These are phyloP conservation scores for Drosophila parabipectinata DNA, from an alignment of 1,140 invertebrate species.

Conservation along the genomic window DNA sequence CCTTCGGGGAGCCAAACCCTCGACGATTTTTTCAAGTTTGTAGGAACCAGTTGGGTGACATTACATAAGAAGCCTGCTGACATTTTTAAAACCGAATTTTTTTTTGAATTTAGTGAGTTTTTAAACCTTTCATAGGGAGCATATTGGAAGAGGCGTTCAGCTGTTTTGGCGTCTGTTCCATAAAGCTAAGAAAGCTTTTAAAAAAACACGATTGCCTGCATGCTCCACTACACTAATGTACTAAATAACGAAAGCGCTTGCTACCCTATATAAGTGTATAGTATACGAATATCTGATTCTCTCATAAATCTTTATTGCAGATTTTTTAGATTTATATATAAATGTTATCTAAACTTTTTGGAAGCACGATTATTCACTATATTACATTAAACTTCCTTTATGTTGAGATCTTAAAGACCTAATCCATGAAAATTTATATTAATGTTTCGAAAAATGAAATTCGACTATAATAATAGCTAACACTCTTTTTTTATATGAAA, in stretches of 20 bases:
- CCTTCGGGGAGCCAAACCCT: neutral
- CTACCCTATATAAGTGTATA: neutral
- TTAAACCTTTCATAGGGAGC: neutral
- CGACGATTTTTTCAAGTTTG: neutral
- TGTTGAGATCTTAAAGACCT: too few species aligned
- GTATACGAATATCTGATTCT: too few species aligned
- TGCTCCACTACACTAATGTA: neutral
- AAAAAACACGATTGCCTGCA: neutral
- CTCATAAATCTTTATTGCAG: too few species aligned
- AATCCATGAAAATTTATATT: too few species aligned
- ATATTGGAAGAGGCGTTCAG: neutral
- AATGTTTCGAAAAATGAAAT: too few species aligned
- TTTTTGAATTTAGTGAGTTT: neutral
- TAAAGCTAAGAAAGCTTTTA: constrained; percentile 11
- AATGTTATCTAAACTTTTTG: too few species aligned
- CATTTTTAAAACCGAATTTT: constrained; percentile 4
- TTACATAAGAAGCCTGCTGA: constrained; percentile 19
- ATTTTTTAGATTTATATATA: too few species aligned
- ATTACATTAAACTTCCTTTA: too few species aligned
- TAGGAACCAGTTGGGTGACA: neutral
- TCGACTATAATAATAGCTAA: too few species aligned
- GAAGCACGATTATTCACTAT: too few species aligned
- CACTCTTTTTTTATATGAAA: too few species aligned
- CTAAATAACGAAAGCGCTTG: neutral
- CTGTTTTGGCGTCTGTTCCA: neutral